Conservation (phyloP, 2,888 invertebrate species). For the Alsophila aescularia region DNA sequence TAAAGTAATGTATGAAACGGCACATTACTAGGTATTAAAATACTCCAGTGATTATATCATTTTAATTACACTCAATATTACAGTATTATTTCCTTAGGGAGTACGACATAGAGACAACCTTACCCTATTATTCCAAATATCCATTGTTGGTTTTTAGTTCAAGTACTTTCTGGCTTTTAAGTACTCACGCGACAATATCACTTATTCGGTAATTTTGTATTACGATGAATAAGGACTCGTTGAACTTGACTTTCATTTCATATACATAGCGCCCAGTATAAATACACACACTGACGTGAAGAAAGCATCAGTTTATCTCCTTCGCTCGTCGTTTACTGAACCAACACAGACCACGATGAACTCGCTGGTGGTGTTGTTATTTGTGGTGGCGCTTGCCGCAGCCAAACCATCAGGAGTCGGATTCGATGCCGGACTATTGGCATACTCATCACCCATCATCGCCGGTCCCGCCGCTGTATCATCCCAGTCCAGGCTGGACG, state of each 20-base stretch:
- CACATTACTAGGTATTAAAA: no score
- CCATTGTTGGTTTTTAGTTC: constrained; percentile 6
- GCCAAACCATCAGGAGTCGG: constrained; percentile 56
- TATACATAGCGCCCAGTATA: constrained; percentile 63
- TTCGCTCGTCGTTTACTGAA: constrained; percentile 68
- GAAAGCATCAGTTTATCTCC: constrained; percentile 76
- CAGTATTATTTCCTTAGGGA: no score
- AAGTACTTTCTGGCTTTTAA: constrained; percentile 13
- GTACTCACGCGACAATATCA: constrained; percentile 21
- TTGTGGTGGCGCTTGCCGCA: constrained; percentile 79
- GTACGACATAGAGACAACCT: no score
- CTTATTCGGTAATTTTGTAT: constrained; percentile 36
- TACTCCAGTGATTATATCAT: no score
- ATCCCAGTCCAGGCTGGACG: constrained; percentile 59
- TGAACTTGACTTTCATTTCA: constrained; percentile 77
- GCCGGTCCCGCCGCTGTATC: constrained; percentile 45
- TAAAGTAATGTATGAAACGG: no score
- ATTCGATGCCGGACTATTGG: constrained; percentile 36
- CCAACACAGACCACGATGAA: constrained; percentile 85
- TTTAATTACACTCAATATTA: no score
- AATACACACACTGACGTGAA: constrained; percentile 61
- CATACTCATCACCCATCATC: constrained; percentile 52
- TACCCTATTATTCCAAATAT: background rate
- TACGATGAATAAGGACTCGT: constrained; percentile 61
- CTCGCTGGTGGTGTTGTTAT: constrained; percentile 87